Evolutionary conservation across 2,113 vertebrate species (phyloP).

Genomic region (Caracal caracal): DNA sequence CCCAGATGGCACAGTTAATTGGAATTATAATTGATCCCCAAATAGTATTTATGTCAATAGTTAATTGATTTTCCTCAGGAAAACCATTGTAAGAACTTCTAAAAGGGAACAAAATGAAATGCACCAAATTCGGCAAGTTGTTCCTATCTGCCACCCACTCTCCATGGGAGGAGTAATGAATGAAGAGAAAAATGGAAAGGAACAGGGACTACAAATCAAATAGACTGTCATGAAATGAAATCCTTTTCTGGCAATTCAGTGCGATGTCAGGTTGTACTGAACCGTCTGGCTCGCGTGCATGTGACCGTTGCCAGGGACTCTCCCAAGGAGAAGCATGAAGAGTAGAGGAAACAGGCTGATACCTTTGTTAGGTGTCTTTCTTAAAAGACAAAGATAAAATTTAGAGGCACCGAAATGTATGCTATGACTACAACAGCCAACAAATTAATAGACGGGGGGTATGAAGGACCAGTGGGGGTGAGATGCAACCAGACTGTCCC

Average conservation of each 20-base stretch:
- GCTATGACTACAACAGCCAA: not conserved
- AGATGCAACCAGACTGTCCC: not conserved
- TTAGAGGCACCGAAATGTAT: not conserved
- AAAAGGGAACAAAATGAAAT: not conserved
- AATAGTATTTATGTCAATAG: slow-evolving; percentile 56
- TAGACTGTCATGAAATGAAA: not conserved
- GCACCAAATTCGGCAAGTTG: not conserved
- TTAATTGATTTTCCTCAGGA: slow-evolving; percentile 62
- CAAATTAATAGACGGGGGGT: not conserved
- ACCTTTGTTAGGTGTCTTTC: not conserved
- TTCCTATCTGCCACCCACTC: not conserved
- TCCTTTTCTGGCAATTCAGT: not conserved
- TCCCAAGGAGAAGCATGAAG: not conserved
- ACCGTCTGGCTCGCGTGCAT: not conserved
- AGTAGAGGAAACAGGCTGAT: not conserved
- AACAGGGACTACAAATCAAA: not conserved
- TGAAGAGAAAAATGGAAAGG: not conserved
- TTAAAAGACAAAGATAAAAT: not conserved
- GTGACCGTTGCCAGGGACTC: not conserved
- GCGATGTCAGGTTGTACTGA: not conserved
- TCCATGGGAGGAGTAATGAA: not conserved
- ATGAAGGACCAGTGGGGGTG: not conserved
- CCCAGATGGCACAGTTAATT: slow-evolving; percentile 47
- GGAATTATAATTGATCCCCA: slow-evolving; percentile 56
- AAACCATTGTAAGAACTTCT: slow-evolving; percentile 40